Conservation (phyloP, 1,140 invertebrate species). For the Papilio aristodemus region DNA sequence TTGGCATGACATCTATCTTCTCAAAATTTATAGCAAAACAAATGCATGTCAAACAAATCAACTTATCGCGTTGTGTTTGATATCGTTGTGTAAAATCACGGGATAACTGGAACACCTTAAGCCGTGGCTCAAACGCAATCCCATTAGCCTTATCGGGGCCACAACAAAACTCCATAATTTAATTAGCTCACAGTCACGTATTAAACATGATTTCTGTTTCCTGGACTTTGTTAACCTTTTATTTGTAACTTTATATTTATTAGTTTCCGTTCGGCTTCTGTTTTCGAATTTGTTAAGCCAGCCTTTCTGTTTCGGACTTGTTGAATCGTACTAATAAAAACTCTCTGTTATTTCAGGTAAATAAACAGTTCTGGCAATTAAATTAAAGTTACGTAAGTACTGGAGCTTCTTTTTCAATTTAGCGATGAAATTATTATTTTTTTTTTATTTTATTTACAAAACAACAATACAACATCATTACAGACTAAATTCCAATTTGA, state of each 20-base stretch:
- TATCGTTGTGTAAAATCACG: constrained; percentile 24
- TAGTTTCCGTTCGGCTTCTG: constrained; percentile 36
- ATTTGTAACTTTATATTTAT: constrained; percentile 38
- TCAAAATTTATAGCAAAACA: not conserved
- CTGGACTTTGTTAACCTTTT: constrained; percentile 50
- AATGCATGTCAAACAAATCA: constrained; percentile 13
- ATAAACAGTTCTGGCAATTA: not conserved
- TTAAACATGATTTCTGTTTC: constrained; percentile 55
- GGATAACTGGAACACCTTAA: constrained; percentile 31
- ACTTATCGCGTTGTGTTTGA: not conserved
- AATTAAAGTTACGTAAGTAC: constrained; percentile 19
- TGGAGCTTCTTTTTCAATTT: not conserved
- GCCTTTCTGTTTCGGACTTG: constrained; percentile 16
- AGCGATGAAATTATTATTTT: too few relatives aligned
- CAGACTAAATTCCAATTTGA: too few relatives aligned
- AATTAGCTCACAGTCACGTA: constrained; percentile 52
- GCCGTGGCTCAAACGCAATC: constrained; percentile 54
- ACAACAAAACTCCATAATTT: constrained; percentile 62
- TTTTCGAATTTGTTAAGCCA: constrained; percentile 23
- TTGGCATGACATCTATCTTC: too few relatives aligned
- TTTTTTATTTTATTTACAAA: too few relatives aligned
- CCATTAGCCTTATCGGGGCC: constrained; percentile 64
- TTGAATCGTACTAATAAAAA: constrained; percentile 29
- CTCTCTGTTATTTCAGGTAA: constrained; percentile 27
- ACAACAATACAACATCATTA: too few relatives aligned